Conservation (phyloP, 2,113 vertebrate species). For the Naja naja region DNA sequence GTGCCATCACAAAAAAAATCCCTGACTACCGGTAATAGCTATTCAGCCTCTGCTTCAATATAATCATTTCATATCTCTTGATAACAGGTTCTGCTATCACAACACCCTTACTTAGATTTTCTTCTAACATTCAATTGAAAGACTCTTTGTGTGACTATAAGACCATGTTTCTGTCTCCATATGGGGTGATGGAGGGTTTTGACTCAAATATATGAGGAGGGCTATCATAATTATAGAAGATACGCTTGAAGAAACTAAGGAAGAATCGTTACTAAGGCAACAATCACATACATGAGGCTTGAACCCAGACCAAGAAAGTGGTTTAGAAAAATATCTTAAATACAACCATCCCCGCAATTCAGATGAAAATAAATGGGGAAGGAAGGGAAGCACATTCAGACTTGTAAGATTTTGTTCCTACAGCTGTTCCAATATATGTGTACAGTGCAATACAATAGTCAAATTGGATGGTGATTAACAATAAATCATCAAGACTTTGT, state of each 20-base stretch:
- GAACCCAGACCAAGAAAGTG: neutral
- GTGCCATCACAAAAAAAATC: neutral
- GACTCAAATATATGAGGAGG: too few relatives aligned
- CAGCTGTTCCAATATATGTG: neutral
- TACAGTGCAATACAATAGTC: neutral
- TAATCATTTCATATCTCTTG: neutral
- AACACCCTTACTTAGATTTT: neutral
- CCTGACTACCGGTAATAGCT: neutral
- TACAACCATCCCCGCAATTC: neutral
- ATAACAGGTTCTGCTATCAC: neutral
- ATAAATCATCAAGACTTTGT: neutral
- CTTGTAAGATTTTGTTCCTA: neutral
- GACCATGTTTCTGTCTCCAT: neutral
- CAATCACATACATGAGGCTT: neutral
- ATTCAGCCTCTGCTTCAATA: neutral
- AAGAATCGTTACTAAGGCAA: too few relatives aligned
- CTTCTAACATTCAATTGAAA: neutral
- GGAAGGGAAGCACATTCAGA: neutral
- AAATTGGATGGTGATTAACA: neutral
- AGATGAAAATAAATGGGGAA: neutral
- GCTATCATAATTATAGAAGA: too few relatives aligned
- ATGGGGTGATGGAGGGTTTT: too few relatives aligned
- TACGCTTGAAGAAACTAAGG: too few relatives aligned
- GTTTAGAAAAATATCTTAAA: neutral
- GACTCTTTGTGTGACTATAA: neutral